These are phyloP conservation scores for Anolis apletophallus DNA, from an alignment of 2,797 vertebrate genomes.

Conservation along the genomic window DNA sequence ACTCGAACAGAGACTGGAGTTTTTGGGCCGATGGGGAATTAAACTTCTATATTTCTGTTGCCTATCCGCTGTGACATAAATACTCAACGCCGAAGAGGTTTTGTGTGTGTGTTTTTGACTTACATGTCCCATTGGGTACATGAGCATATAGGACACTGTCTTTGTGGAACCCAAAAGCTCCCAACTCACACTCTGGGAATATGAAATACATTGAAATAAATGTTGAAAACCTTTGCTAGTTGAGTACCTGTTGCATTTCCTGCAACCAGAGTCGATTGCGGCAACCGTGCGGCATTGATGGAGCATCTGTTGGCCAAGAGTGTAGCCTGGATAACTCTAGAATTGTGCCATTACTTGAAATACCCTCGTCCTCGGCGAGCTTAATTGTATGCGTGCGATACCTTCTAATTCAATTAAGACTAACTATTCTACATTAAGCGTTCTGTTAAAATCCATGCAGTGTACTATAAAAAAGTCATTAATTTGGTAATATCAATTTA, in stretches of 20 bases:
- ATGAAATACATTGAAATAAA: background rate
- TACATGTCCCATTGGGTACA: too few species aligned
- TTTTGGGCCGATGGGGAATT: too few species aligned
- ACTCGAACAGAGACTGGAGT: too few species aligned
- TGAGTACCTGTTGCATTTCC: background rate
- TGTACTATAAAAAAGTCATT: slow-evolving; percentile 67
- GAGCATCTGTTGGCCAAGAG: background rate
- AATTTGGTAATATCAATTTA: slow-evolving; percentile 71
- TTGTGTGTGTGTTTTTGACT: too few species aligned
- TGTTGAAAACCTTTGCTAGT: background rate
- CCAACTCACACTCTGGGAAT: too few species aligned
- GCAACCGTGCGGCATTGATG: background rate
- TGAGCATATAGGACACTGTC: too few species aligned
- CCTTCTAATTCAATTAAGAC: slow-evolving; percentile 69
- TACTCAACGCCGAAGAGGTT: too few species aligned
- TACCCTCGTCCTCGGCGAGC: slow-evolving; percentile 46
- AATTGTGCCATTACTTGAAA: slow-evolving; percentile 46
- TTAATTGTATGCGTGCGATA: slow-evolving; percentile 57
- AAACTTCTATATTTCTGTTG: too few species aligned
- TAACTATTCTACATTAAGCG: slow-evolving; percentile 56
- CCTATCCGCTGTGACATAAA: too few species aligned
- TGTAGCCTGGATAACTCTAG: background rate
- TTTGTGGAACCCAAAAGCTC: too few species aligned
- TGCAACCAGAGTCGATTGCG: background rate
- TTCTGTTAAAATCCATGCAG: slow-evolving; percentile 65